Conservation (phyloP, 2,797 vertebrate species). For the Cynopterus sphinx region DNA sequence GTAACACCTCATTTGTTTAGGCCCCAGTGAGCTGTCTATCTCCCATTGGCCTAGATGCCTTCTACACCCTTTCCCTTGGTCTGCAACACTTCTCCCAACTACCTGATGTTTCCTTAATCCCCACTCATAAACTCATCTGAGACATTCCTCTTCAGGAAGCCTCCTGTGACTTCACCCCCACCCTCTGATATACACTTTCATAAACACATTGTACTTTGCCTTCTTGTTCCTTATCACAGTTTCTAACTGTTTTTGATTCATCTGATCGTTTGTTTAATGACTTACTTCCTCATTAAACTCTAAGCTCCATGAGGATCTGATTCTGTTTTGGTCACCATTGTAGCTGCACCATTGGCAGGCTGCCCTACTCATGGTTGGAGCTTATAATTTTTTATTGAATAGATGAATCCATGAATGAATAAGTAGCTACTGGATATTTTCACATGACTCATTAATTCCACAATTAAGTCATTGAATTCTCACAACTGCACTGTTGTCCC, state of each 20-base stretch:
- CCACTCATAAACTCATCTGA: neutral
- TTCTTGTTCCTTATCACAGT: conserved; percentile 12
- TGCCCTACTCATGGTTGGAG: neutral
- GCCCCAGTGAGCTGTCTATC: neutral
- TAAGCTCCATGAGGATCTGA: conserved; percentile 1
- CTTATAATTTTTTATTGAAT: conserved; percentile 34
- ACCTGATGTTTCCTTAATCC: neutral
- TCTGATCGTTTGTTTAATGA: neutral
- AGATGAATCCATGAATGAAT: conserved; percentile 47
- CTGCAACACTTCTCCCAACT: neutral
- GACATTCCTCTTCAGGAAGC: neutral
- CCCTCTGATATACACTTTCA: neutral
- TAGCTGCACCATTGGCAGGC: neutral
- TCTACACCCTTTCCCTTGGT: neutral
- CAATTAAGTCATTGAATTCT: conserved; percentile 22
- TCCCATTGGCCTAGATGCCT: neutral
- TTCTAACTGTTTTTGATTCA: conserved; percentile 37
- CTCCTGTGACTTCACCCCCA: neutral
- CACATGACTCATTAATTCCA: neutral
- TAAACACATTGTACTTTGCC: conserved; percentile 16
- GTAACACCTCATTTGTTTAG: neutral
- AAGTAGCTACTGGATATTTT: neutral
- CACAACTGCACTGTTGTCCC: neutral
- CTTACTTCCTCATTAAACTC: neutral
- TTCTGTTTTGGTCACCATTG: neutral